Evolutionary conservation across 2,113 vertebrate genomes (phyloP).

Genomic region (Odocoileus virginianus): DNA sequence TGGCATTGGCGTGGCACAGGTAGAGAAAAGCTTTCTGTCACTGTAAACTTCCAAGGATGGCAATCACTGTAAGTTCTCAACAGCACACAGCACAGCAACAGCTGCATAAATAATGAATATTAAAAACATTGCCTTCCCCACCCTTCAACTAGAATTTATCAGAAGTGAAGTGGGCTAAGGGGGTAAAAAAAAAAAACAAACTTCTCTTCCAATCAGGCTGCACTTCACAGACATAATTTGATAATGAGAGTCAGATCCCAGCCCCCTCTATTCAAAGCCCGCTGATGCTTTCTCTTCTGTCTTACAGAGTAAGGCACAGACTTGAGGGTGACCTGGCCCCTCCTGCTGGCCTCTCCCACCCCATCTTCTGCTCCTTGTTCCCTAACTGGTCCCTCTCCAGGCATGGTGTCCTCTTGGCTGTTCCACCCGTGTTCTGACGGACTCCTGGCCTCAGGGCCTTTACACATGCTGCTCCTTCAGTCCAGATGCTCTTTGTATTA

Average conservation of each 20-base stretch:
- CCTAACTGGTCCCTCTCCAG: background rate
- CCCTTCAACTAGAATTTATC: background rate
- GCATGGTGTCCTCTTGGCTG: background rate
- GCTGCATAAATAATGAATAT: background rate
- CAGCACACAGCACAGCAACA: background rate
- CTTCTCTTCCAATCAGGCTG: constrained; percentile 29
- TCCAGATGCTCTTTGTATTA: background rate
- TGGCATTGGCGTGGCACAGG: background rate
- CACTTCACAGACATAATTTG: constrained; percentile 18
- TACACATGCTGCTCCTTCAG: rapidly evolving
- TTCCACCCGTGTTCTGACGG: rapidly evolving
- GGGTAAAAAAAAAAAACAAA: background rate
- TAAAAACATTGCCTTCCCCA: background rate
- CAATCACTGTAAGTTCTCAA: background rate
- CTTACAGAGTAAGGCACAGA: background rate
- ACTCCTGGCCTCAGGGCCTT: background rate
- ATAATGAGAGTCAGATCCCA: background rate
- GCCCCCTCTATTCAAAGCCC: background rate
- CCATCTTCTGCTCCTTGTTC: background rate
- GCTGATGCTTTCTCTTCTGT: background rate
- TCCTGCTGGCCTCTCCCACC: rapidly evolving
- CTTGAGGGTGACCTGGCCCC: background rate
- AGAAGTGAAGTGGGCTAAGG: constrained; percentile 28
- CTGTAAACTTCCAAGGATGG: background rate
- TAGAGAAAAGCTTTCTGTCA: background rate